Evolutionary conservation across 2,888 invertebrate species (phyloP).

Genomic region (Salticus scenicus): DNA sequence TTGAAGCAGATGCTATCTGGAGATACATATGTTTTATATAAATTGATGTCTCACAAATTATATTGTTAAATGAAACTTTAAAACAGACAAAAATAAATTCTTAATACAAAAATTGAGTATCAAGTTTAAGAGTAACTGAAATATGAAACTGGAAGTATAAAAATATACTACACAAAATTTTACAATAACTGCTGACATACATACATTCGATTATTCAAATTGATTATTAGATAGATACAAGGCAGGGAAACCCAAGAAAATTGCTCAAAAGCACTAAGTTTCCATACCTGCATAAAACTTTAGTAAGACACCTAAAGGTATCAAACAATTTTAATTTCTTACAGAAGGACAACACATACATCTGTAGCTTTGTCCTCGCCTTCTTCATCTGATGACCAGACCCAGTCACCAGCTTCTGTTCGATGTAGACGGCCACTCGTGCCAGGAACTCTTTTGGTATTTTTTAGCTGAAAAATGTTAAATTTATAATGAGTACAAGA

Average conservation of each 20-base stretch:
- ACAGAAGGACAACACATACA: slow-evolving; percentile 7
- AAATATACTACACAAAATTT: no score
- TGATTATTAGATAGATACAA: no score
- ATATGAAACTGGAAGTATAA: no score
- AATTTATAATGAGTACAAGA: not conserved
- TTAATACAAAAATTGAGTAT: no score
- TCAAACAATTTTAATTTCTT: slow-evolving; percentile 3
- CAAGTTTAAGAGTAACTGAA: no score
- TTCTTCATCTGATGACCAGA: slow-evolving; percentile 97
- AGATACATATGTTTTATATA: no score
- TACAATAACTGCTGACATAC: no score
- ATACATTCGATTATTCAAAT: no score
- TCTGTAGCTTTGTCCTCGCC: slow-evolving; percentile 76
- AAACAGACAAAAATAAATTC: no score
- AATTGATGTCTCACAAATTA: no score
- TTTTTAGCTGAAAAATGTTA: slow-evolving; percentile 74
- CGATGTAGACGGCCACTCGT: slow-evolving; percentile 90
- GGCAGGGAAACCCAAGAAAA: slow-evolving; percentile 6
- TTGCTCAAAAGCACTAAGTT: not conserved
- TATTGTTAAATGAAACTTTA: no score
- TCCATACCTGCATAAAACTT: slow-evolving; percentile 7
- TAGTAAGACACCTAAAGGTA: not conserved
- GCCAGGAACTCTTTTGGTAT: slow-evolving; percentile 88
- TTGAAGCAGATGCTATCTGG: no score
- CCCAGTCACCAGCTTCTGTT: slow-evolving; percentile 97